Conservation (phyloP, 2,888 invertebrate genomes). For the Clunio marinus region DNA sequence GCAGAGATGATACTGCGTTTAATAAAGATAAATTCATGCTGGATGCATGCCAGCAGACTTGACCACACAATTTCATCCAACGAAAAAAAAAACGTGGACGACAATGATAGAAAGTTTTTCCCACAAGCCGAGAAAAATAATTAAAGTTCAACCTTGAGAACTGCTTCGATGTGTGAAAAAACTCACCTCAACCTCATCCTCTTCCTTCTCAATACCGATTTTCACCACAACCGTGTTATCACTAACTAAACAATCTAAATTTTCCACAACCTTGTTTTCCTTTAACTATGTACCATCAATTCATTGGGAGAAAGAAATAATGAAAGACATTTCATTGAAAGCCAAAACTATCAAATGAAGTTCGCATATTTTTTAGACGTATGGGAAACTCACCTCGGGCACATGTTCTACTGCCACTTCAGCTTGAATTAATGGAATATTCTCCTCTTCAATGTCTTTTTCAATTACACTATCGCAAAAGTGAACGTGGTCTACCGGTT, state of each 20-base stretch:
- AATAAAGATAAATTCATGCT: no score
- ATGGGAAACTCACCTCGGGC: conserved; percentile 21
- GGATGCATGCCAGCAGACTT: no score
- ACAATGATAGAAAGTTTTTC: not conserved
- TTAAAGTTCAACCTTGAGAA: not conserved
- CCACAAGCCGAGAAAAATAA: not conserved
- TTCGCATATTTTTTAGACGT: not conserved
- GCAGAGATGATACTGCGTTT: no score
- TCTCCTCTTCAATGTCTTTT: not conserved
- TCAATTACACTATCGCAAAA: not conserved
- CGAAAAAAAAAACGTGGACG: no score
- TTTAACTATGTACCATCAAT: no score
- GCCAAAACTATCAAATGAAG: not conserved
- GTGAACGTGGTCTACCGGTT: not conserved
- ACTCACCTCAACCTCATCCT: conserved; percentile 17
- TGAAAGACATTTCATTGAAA: no score
- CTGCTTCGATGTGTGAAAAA: no score
- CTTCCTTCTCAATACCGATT: conserved; percentile 7
- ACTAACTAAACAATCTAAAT: not conserved
- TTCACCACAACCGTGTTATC: conserved; percentile 8
- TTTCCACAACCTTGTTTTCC: not conserved
- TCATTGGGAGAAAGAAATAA: no score
- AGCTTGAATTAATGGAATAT: not conserved
- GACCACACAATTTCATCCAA: no score
- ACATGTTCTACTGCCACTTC: conserved; percentile 15